A percentile compares a stretch with the other conserved stretches of the same genome.
Conservation (phyloP, 2,113 vertebrate genomes). For the Apteryx mantelli region DNA sequence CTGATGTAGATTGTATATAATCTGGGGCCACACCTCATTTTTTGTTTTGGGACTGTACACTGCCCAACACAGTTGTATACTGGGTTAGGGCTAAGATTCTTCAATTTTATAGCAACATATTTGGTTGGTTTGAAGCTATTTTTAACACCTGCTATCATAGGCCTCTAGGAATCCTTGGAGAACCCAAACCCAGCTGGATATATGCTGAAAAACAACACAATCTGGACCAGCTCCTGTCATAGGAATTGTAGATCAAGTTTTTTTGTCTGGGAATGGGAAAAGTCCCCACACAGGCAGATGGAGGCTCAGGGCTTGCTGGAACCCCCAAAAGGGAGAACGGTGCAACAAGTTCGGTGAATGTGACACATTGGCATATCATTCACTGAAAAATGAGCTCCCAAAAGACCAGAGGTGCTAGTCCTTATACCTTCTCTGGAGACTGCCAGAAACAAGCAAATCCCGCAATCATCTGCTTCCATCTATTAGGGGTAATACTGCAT, state of each 20-base stretch:
- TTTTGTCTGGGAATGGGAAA: not conserved
- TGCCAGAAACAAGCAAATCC: not conserved
- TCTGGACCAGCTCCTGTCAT: not conserved
- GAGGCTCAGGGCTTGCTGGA: not conserved
- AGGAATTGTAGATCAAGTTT: not conserved
- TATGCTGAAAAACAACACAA: not conserved
- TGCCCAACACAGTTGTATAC: not conserved
- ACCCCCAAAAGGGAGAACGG: not conserved
- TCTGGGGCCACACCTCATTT: not conserved
- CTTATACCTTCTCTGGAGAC: not conserved
- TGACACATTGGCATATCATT: not conserved
- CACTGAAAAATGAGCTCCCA: not conserved
- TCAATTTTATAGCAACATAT: not conserved
- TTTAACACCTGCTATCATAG: not conserved
- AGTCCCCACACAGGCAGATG: not conserved
- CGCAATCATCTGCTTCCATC: not conserved
- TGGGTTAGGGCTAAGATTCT: not conserved
- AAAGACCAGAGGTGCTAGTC: not conserved
- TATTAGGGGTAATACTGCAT: not conserved
- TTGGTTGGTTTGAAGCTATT: not conserved
- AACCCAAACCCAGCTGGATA: not conserved
- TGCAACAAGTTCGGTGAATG: not conserved
- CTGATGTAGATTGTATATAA: not conserved
- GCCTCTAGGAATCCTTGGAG: not conserved
- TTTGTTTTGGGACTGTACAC: not conserved